Percentiles rank a stretch among this genome's conserved stretches.
Conservation (phyloP, 2,797 vertebrate species). For the Nasua narica region DNA sequence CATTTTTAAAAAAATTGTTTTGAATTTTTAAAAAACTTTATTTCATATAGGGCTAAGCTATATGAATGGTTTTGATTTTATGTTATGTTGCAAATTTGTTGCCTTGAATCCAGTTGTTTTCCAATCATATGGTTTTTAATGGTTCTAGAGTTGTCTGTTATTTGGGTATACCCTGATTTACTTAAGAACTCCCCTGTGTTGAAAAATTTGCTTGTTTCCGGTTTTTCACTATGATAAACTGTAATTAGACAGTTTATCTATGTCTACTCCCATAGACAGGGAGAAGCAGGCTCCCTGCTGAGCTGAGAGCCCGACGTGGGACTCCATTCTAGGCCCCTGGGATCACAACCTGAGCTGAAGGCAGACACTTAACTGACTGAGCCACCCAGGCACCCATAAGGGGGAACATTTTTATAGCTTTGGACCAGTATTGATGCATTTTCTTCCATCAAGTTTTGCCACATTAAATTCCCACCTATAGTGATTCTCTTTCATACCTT, state of each 20-base stretch:
- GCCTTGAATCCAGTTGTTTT: neutral
- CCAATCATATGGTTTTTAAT: neutral
- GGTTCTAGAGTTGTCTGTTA: neutral
- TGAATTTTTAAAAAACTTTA: neutral
- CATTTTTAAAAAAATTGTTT: neutral
- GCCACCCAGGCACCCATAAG: neutral
- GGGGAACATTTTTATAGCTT: slow-evolving; percentile 11
- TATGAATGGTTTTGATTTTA: neutral
- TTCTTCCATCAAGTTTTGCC: neutral
- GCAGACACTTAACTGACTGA: too few species aligned
- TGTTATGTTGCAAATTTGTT: neutral
- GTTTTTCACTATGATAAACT: neutral
- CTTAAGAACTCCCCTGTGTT: neutral
- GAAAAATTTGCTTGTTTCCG: neutral
- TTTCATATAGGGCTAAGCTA: neutral
- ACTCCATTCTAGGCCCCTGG: too few species aligned
- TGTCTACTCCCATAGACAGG: too few species aligned
- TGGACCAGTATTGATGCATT: neutral
- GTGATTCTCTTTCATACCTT: neutral
- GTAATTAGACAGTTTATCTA: too few species aligned
- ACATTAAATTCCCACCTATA: neutral
- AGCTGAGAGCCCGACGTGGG: too few species aligned
- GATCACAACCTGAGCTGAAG: too few species aligned
- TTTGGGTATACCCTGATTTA: neutral
- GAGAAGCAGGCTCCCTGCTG: too few species aligned